Evolutionary conservation across 2,888 invertebrate species (phyloP), one percentile per base, ranked within the genome.

Genomic region (Brachyptera putata): DNA sequence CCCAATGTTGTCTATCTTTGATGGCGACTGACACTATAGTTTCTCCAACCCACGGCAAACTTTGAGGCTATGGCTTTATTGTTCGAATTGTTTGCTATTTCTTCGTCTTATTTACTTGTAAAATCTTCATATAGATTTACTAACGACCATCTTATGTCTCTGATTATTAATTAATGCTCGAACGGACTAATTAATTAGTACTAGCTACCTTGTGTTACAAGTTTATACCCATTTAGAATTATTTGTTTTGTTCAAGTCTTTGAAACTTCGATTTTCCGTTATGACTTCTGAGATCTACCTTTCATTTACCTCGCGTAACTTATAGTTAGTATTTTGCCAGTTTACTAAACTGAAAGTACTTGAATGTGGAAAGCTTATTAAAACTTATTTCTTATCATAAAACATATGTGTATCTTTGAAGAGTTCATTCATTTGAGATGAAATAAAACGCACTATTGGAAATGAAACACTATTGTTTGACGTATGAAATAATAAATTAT

Each of bases 191-290:
- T 53, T 53, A 53, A 53, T 53, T 53, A 30, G 11, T 30, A 30
- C 46, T 46, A 11, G n/a, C 22, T 46, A 24, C 46, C 46, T 43
- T 11, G 36, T 11, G 3, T 16, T 34, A 22, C 16, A 53, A 53
- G 36, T 53, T 53, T 53, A 53, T n/a, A n/a, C 53, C 34, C 34
- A 53, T 53, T 53, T 34, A 53, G 46, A 53, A 53, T 53, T 53
- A 53, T 53, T 53, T 53, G 53, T 53, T 53, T 53, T 34, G 53
- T 53, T 53, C 18, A n/a, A 46, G 21, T 46, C 22, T 53, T 18
- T 21, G 53, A 53, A 53, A 53, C 53, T 53, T 53, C 53, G 53
- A 53, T 53, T 53, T 53, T 53, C 30, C 16, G 49, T 26, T 26
- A 24, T 25, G 26, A 21, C 41, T 41, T 18, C 41, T 18, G 41